A percentile compares a stretch with the other conserved stretches of the same genome.
Evolutionary conservation across 2,888 invertebrate genomes (phyloP).

Genomic region (Dysmachus trigonus): DNA sequence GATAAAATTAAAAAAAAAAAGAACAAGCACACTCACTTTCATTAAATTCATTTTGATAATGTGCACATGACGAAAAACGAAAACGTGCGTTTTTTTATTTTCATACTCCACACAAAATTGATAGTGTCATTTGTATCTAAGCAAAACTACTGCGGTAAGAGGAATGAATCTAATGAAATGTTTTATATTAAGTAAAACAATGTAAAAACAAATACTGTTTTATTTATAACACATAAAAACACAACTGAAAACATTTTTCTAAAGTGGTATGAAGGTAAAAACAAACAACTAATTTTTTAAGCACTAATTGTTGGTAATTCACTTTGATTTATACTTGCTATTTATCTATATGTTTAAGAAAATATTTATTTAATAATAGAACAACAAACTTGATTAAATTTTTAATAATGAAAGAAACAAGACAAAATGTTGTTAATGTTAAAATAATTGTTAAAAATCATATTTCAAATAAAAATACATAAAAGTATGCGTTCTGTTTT

Average conservation of each 20-base stretch:
- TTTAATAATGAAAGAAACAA: conserved; percentile 52
- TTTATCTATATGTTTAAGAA: conserved; percentile 32
- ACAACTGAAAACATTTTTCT: conserved; percentile 6
- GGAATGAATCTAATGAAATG: conserved; percentile 3
- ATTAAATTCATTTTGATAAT: conserved; percentile 27
- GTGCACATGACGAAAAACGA: conserved; percentile 17
- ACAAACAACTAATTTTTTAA: conserved; percentile 14
- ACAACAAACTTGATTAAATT: conserved; percentile 43
- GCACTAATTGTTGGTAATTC: conserved; percentile 20
- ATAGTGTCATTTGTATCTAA: conserved; percentile 28
- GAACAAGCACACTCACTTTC: conserved; percentile 24
- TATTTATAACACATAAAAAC: conserved; percentile 23
- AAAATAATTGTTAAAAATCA: conserved; percentile 64
- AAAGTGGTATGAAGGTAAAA: neutral
- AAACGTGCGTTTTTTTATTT: conserved; percentile 17
- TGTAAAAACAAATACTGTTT: neutral
- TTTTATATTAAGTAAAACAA: conserved; percentile 32
- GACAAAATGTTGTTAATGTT: conserved; percentile 64
- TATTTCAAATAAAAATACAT: conserved; percentile 55
- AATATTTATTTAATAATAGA: conserved; percentile 32
- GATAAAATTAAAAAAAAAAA: neutral
- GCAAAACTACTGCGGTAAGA: neutral
- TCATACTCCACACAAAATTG: conserved; percentile 21
- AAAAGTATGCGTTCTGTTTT: conserved; percentile 47
- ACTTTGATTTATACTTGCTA: conserved; percentile 24